phyloP scores from a whole-genome alignment of 2,797 vertebrate species.

The Crenichthys baileyi region DNA sequence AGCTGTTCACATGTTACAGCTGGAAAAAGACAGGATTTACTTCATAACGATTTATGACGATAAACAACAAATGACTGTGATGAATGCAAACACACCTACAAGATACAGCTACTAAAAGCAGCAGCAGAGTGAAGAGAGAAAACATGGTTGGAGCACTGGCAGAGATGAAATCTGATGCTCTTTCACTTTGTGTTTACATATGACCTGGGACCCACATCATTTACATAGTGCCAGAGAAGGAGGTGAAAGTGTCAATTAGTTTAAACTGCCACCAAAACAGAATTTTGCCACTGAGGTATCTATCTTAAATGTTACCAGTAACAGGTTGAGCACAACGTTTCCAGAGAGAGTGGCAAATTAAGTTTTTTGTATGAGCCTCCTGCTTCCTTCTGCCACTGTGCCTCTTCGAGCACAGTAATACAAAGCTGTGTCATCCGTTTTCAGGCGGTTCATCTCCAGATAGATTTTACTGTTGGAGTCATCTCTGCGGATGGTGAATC shows the following conservation, averaged over 20 bases:
- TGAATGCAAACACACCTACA: too few species aligned
- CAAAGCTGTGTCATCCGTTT: neutral
- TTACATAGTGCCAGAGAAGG: neutral
- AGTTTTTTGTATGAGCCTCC: neutral
- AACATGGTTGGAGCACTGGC: too few species aligned
- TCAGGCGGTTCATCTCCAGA: neutral
- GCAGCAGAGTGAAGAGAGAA: too few species aligned
- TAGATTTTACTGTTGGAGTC: neutral
- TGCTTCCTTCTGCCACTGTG: neutral
- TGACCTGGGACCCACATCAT: neutral
- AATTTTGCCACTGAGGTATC: neutral
- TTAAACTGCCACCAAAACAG: too few species aligned
- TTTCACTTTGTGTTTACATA: neutral
- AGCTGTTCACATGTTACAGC: too few species aligned
- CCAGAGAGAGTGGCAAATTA: neutral
- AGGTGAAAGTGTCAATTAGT: neutral
- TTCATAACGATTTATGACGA: too few species aligned
- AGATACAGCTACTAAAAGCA: too few species aligned
- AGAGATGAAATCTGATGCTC: neutral
- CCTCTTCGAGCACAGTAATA: neutral
- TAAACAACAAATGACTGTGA: too few species aligned
- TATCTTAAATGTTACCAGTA: neutral
- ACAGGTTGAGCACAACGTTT: neutral
- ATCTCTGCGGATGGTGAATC: rapidly evolving
- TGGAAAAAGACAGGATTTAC: too few species aligned